Conservation (phyloP, 2,888 invertebrate genomes). For the Eupithecia subumbrata region DNA sequence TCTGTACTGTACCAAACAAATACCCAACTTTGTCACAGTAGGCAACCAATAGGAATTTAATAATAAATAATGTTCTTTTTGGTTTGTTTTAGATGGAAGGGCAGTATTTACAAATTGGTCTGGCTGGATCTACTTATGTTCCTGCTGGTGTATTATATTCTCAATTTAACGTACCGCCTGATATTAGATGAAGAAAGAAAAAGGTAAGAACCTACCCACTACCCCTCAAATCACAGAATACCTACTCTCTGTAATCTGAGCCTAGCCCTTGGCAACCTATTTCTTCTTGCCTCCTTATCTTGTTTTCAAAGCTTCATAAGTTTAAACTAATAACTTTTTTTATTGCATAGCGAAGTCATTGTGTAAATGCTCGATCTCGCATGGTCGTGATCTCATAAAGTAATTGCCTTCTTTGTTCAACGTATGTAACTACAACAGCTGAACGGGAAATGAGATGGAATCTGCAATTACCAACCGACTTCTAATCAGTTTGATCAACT, state of each 20-base stretch:
- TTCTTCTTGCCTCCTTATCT: neutral
- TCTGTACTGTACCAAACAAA: neutral
- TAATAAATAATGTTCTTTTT: conserved; percentile 1
- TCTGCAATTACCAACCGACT: conserved; percentile 9
- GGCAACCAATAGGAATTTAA: neutral
- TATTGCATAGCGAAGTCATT: neutral
- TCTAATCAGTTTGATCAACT: neutral
- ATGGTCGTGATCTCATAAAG: conserved; percentile 37
- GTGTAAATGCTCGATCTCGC: conserved; percentile 30
- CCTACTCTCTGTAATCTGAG: neutral
- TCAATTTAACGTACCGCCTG: conserved; percentile 91
- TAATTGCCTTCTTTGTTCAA: conserved; percentile 39
- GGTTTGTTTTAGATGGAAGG: conserved; percentile 91
- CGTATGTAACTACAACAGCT: conserved; percentile 5
- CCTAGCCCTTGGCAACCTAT: neutral
- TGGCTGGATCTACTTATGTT: conserved; percentile 95
- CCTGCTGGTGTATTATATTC: conserved; percentile 89
- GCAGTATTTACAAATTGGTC: conserved; percentile 97
- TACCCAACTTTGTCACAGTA: neutral
- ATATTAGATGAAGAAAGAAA: conserved; percentile 87
- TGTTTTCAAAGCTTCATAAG: neutral
- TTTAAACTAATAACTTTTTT: neutral
- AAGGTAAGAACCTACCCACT: conserved; percentile 78
- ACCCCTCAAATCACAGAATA: neutral
- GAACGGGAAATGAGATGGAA: conserved; percentile 20